Evolutionary conservation across 2,113 vertebrate species (phyloP).

Genomic region (Climacteris rufus): DNA sequence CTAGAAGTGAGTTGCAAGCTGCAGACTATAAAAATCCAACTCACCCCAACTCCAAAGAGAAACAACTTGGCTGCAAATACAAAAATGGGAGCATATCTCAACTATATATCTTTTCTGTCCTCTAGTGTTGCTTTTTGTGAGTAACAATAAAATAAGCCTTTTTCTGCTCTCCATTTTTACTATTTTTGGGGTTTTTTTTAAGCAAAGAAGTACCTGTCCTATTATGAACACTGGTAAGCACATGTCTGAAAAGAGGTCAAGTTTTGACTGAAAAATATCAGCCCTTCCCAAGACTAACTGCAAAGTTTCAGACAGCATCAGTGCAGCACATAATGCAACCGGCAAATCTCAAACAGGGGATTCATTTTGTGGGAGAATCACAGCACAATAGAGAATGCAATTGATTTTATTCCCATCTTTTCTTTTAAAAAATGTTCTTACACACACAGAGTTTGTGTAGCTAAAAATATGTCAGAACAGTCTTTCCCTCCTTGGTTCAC

Average conservation of each 20-base stretch:
- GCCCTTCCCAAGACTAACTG: neutral
- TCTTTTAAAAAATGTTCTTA: neutral
- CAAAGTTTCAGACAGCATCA: neutral
- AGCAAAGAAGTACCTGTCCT: neutral
- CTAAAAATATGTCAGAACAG: neutral
- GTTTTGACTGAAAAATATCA: neutral
- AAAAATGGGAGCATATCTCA: neutral
- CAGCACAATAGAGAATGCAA: accelerated
- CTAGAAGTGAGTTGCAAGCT: neutral
- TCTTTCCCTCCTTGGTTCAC: neutral
- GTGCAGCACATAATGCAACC: neutral
- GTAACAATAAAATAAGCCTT: neutral
- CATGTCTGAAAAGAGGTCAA: neutral
- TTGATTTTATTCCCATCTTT: neutral
- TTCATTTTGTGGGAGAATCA: neutral
- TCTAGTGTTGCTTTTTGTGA: neutral
- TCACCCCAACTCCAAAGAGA: neutral
- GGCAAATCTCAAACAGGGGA: neutral
- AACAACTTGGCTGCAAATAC: neutral
- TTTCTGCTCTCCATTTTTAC: neutral
- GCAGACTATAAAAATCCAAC: neutral
- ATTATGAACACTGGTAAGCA: neutral
- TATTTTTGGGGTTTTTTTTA: neutral
- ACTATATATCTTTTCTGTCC: neutral
- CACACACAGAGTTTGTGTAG: neutral